phyloP scores from a whole-genome alignment of 2,888 invertebrate genomes.

The Orchesellides sinensis region DNA sequence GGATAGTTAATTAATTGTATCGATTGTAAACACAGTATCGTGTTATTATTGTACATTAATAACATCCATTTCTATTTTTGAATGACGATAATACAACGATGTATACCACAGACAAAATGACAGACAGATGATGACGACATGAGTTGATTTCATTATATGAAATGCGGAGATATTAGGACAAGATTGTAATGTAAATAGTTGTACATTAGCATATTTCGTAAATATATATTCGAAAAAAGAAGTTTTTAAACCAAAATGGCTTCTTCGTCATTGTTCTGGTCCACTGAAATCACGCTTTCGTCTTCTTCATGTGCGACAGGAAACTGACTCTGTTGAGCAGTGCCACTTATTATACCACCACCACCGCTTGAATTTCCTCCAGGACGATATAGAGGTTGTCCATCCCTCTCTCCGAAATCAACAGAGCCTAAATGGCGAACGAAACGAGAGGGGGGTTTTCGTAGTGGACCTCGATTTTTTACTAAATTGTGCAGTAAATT shows the following conservation, averaged over 20 bases:
- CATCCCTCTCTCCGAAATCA: constrained; percentile 74
- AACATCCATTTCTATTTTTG: neutral
- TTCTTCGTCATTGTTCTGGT: constrained; percentile 71
- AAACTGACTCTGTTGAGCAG: constrained; percentile 9
- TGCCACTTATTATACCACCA: constrained; percentile 1
- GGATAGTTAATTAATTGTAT: too few species aligned
- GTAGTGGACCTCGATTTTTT: constrained; percentile 72
- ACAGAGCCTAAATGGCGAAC: constrained; percentile 72
- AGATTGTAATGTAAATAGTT: neutral
- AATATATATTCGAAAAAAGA: neutral
- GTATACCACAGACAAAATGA: constrained; percentile 58
- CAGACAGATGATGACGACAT: constrained; percentile 21
- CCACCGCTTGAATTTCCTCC: neutral
- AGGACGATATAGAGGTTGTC: too few species aligned
- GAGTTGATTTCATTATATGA: neutral
- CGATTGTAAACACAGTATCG: too few species aligned
- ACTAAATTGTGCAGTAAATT: constrained; percentile 67
- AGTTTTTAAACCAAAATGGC: constrained; percentile 70
- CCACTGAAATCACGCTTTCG: constrained; percentile 71
- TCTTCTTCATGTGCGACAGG: constrained; percentile 65
- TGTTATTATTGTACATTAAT: neutral
- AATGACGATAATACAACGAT: neutral
- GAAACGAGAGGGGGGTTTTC: constrained; percentile 73
- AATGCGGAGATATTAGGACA: neutral
- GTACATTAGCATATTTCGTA: neutral